Evolutionary conservation across 2,888 invertebrate species (phyloP), one percentile per base, ranked within the genome.

Genomic region (Sphaeridia pumilis): DNA sequence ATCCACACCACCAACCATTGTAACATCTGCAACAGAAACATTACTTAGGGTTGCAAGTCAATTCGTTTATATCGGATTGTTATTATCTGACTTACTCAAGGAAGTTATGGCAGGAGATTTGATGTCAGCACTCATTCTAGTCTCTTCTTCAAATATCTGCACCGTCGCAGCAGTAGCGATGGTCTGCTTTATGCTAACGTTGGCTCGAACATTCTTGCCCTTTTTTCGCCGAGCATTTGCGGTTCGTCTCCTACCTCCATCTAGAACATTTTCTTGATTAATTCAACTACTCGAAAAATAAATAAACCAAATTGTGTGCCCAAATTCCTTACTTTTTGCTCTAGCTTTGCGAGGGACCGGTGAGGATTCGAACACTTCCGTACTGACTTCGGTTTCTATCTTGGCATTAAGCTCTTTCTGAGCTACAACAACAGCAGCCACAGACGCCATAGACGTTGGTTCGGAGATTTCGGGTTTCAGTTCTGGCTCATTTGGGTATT

Each of bases 111-210:
- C 41, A 4, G 46, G 46, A 12, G 52, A 46, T 21, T 52, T 57
- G 24, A 59, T 57, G 36, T 72, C 72, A 12, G 74, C 74, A 61
- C 75, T 75, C 75, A 75, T 76, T 55, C 75, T 67, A 1, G 75
- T 76, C 60, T 75, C 75, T 61, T 75, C 75, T 55, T 75, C 75
- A 55, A 75, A 74, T 22, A 72, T 72, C 57, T 74, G 72, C 2
- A 73, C 68, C 1, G 69, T 67, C 10, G 52, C 21, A 7, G 36
- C 24, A 4, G 22, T 43, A 7, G 20, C 44, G 2, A 34, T 10
- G 10, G 27, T 42, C 26, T 55, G 49, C n/a, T 3, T 49, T 45
- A 21, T 24, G 42, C 52, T 49, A 47, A 47, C n/a, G 26, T 26
- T 27, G 48, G 57, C 36, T 46, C 21, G 54, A 50, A 55, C 54